Base-by-base conservation (phyloP, 1,140 invertebrate genomes). In the Mercenaria mercenaria region DNA sequence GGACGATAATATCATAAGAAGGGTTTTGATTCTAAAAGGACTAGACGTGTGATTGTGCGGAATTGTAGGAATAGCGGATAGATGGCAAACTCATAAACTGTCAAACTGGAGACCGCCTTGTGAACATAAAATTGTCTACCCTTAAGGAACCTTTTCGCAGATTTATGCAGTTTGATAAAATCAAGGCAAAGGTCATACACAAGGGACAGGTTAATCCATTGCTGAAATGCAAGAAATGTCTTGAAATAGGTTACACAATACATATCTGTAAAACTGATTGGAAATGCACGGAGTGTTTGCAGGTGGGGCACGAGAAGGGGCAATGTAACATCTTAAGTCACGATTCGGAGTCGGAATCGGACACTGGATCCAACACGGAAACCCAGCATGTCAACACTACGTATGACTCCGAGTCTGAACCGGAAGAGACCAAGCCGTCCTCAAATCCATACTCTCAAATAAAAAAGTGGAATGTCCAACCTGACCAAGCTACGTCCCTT, bases 131-230 rank as follows among this genome's bases (percentile, higher is more conserved):
- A 74, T 26, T 13, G 23, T 43, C 41, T 2, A 10, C 69, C 18
- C 69, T 74, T 11, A 74, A 41, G 69, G 37, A n/a, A n/a, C n/a
- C n/a, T n/a, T n/a, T 37, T 74, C n/a, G 41, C 20, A 4, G 39
- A 18, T 74, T 74, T n/a, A n/a, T 74, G 29, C 3, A 74, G 8
- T 41, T 74, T 29, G 41, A 37, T 26, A 4, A 43, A 13, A 41
- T 74, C 41, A 74, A 74, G 69, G 69, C 69, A 8, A 41, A 43
- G 13, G 69, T 74, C n/a, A 32, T 67, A 29, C 61, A 67, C 32
- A 34, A 8, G 4, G 61, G 61, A n/a, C 61, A 67, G 32, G 61
- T 34, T 11, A 67, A 67, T 4, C n/a, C 6, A 3, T 3, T 26
- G 8, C 11, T 32, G n/a, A 67, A n/a, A 67, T 67, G 61, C 23